Evolutionary conservation across 2,797 vertebrate genomes (phyloP), one percentile per base, ranked within the genome.

Genomic region (Iguana delicatissima): DNA sequence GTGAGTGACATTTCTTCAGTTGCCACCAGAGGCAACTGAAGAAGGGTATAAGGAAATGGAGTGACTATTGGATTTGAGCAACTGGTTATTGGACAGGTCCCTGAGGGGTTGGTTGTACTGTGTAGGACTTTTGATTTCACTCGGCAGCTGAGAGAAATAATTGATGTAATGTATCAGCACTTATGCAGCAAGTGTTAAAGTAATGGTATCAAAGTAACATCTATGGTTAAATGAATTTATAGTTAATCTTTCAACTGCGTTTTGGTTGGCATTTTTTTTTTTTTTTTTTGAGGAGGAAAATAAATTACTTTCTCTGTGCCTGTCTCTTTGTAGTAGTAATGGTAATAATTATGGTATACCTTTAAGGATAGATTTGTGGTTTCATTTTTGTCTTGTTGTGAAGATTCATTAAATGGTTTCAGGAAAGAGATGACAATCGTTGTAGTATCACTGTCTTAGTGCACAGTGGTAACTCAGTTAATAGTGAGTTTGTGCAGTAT

Each of bases 271-370:
- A 59, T 92, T 95, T 85, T 88, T 42, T 42, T 85, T 90, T 93
- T 92, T 95, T 85, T 88, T 42, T 42, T 85, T 90, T 93, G 89
- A 74, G 0, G 80, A 64, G 90, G 86, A 91, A 92, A 92, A 62
- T 95, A 89, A 89, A 82, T 82, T 46, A 93, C 46, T 55, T 85
- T 12, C 13, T 50, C 0, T 88, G 35, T 90, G 87, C 90, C 38
- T 88, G 32, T 87, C 7, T 59, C 90, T 86, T 59, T 59, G n/a
- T 29, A 86, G 57, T 9, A 26, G 13, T 13, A 26, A 24, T 42
- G 10, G 22, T 42, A 12, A 8, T 50, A 9, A 52, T 32, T 16
- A n/a, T 52, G 6, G 20, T 69, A 84, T 50, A 46, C 57, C 10
- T 73, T 85, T 85, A 32, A 72, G 46, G 46, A 10, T 9, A 32